phyloP scores from a whole-genome alignment of 1,140 invertebrate species.

The Nilaparvata lugens region DNA sequence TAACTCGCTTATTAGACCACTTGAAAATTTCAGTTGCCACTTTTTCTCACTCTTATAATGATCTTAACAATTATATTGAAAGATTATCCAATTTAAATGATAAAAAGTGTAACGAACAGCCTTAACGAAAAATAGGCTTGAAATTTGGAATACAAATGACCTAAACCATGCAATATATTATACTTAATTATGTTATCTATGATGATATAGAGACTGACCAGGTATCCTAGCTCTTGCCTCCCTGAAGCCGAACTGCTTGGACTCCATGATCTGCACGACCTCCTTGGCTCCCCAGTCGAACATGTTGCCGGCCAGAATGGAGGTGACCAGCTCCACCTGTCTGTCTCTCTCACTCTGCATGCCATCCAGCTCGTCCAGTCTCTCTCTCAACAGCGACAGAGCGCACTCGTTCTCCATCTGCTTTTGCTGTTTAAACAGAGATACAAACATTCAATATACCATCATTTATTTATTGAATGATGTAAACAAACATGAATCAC shows the following conservation, averaged over 20 bases:
- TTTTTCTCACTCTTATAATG: too few species aligned
- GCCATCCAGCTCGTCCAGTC: conserved; percentile 44
- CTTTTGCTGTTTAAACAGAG: conserved; percentile 46
- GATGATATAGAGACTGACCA: conserved; percentile 38
- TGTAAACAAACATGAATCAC: too few species aligned
- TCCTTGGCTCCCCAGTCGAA: conserved; percentile 95
- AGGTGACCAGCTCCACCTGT: conserved; percentile 45
- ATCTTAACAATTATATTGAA: too few species aligned
- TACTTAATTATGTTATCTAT: not conserved
- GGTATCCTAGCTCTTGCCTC: conserved; percentile 67
- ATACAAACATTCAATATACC: conserved; percentile 14
- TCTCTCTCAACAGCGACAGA: conserved; percentile 40
- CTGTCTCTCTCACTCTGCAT: conserved; percentile 40
- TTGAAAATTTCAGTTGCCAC: too few species aligned
- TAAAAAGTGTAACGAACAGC: too few species aligned
- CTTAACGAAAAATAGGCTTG: too few species aligned
- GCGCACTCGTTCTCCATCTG: conserved; percentile 57
- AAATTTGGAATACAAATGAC: too few species aligned
- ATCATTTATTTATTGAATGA: too few species aligned
- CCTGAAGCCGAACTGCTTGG: conserved; percentile 62
- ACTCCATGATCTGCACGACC: conserved; percentile 73
- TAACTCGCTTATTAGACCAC: too few species aligned
- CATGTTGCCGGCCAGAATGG: conserved; percentile 76
- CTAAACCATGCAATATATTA: not conserved
- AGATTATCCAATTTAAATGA: too few species aligned